A percentile compares a stretch with the other conserved stretches of the same genome.
Conservation (phyloP, 2,113 vertebrate genomes). For the Cyprinodon variegatus region DNA sequence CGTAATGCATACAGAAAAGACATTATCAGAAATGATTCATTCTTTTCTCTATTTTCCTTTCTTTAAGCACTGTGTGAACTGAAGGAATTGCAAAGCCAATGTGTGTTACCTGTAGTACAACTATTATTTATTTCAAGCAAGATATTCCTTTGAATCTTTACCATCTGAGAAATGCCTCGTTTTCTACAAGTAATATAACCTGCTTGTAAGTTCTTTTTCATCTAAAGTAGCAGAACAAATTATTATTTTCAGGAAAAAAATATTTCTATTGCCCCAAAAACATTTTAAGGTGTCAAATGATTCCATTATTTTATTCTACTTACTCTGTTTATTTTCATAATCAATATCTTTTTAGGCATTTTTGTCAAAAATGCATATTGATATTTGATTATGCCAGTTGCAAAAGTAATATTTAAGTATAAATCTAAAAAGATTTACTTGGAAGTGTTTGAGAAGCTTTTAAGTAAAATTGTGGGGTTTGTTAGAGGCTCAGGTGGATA, state of each 20-base stretch:
- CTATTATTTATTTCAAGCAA: constrained; percentile 49
- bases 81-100: constrained; percentile 68
- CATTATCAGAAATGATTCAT: constrained; percentile 51
- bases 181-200: constrained; percentile 61
- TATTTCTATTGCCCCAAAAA: neutral
- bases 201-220: constrained; percentile 4
- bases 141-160: constrained; percentile 51
- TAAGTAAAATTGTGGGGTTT: neutral
- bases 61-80: constrained; percentile 63
- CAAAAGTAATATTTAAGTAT: neutral
- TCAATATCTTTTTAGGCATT: constrained; percentile 1
- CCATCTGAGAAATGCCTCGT: constrained; percentile 41
- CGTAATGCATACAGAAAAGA: constrained; percentile 62
- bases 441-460: neutral
- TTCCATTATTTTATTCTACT: neutral
- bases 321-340: neutral
- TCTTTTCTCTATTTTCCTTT: constrained; percentile 50
- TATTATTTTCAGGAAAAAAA: constrained; percentile 11
- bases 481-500: neutral
- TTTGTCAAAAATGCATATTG: neutral
- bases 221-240: constrained; percentile 12
- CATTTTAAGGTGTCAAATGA: neutral
- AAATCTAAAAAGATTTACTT: neutral
- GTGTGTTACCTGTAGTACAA: constrained; percentile 50
- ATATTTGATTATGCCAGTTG: neutral